Evolutionary conservation across 1,140 invertebrate species (phyloP).

Genomic region (Polyergus mexicanus): DNA sequence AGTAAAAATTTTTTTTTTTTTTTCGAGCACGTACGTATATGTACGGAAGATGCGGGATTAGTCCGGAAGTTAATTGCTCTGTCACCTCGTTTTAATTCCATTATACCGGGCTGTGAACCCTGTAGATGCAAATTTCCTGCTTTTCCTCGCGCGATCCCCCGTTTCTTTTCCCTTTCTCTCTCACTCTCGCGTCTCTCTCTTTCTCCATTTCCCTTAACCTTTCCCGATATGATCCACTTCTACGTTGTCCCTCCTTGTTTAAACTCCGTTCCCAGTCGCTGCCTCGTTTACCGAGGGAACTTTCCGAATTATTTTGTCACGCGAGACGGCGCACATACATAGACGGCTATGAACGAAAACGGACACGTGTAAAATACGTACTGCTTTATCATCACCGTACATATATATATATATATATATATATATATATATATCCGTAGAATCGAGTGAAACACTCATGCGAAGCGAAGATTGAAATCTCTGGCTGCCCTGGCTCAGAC

Average conservation of each 20-base stretch:
- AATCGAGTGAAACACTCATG: constrained; percentile 54
- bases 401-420: constrained; percentile 11
- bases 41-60: constrained; percentile 64
- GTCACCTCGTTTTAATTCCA: constrained; percentile 83
- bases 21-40: background rate
- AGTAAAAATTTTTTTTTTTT: constrained; percentile 17
- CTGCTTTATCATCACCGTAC: constrained; percentile 49
- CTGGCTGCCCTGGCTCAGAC: constrained; percentile 11
- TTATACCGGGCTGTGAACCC: constrained; percentile 77
- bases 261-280: constrained; percentile 33
- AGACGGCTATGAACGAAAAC: constrained; percentile 74
- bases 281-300: constrained; percentile 70
- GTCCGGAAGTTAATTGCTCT: constrained; percentile 78
- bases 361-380: constrained; percentile 65
- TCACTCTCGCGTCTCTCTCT: constrained; percentile 18
- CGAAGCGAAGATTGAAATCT: constrained; percentile 67
- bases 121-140: constrained; percentile 81
- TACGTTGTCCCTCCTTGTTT: constrained; percentile 48
- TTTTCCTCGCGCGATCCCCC: constrained; percentile 7
- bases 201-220: constrained; percentile 46
- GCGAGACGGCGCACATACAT: constrained; percentile 73
- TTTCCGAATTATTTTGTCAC: constrained; percentile 84
- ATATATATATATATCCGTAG: background rate
- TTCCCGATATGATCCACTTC: constrained; percentile 38
- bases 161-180: constrained; percentile 23